phyloP scores from a whole-genome alignment of 2,888 invertebrate genomes.

The Oscheius sp. region DNA sequence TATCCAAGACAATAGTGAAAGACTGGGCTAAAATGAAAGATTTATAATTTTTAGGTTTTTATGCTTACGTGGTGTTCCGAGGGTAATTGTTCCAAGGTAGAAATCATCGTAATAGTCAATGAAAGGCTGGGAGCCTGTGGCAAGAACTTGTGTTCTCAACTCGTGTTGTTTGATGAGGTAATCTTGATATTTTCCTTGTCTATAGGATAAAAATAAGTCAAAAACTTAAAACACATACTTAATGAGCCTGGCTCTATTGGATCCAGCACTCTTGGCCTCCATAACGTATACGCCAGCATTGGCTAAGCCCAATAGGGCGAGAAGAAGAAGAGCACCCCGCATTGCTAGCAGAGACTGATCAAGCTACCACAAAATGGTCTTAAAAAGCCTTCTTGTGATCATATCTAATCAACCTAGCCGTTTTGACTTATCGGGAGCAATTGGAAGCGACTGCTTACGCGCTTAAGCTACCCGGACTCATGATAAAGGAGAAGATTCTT shows the following conservation, averaged over 20 bases:
- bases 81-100: slow-evolving; percentile 65
- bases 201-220: neutral
- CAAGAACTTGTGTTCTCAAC: slow-evolving; percentile 33
- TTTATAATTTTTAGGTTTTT: neutral
- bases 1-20: slow-evolving; percentile 60
- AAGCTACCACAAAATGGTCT: neutral
- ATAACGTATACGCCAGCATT: slow-evolving; percentile 45
- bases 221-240: slow-evolving; percentile 31
- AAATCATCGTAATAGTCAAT: slow-evolving; percentile 61
- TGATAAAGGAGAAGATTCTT: too few species aligned
- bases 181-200: slow-evolving; percentile 31
- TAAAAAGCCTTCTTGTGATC: neutral
- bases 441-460: neutral
- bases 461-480: neutral
- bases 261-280: slow-evolving; percentile 39
- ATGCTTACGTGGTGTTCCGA: slow-evolving; percentile 53
- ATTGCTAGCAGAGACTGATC: slow-evolving; percentile 29
- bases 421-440: neutral
- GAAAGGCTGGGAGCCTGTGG: slow-evolving; percentile 55
- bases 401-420: neutral
- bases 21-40: slow-evolving; percentile 38
- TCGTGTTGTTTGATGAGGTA: slow-evolving; percentile 30
- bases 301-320: slow-evolving; percentile 53
- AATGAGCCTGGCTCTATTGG: slow-evolving; percentile 47
- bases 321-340: slow-evolving; percentile 44